Conservation (phyloP, 2,113 vertebrate species). For the Nothocercus julius region DNA sequence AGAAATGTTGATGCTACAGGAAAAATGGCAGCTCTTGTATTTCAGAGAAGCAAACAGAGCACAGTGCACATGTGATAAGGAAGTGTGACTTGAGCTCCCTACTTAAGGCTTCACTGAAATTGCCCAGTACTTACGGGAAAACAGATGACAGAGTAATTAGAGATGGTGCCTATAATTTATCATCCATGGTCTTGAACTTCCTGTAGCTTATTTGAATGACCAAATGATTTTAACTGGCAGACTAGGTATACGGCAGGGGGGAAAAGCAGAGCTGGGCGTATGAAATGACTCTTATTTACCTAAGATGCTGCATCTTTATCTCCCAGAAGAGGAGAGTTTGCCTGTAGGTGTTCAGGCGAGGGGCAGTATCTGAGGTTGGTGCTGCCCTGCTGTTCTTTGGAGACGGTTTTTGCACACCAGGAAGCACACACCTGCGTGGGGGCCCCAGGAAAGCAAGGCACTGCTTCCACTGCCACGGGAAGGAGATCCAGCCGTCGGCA, state of each 20-base stretch:
- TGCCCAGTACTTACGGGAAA: neutral
- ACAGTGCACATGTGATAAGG: neutral
- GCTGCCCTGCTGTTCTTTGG: neutral
- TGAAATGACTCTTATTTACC: neutral
- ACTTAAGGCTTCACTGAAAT: conserved; percentile 22
- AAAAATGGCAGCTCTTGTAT: conserved; percentile 2
- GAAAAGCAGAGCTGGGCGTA: neutral
- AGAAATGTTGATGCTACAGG: neutral
- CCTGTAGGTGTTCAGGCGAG: neutral
- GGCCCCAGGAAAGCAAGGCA: neutral
- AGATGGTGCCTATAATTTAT: conserved; percentile 19
- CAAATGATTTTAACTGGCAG: neutral
- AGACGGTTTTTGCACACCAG: neutral
- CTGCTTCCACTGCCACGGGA: neutral
- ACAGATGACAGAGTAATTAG: conserved; percentile 54
- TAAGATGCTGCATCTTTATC: neutral
- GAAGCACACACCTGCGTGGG: neutral
- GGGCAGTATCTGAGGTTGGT: neutral
- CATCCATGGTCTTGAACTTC: conserved; percentile 18
- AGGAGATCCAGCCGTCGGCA: neutral
- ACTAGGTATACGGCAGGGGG: neutral
- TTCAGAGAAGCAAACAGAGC: conserved; percentile 17
- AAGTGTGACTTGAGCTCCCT: conserved; percentile 5
- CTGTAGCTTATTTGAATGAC: neutral
- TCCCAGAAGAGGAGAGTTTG: neutral